phyloP scores from a whole-genome alignment of 2,113 vertebrate species.

The Albula glossodonta region DNA sequence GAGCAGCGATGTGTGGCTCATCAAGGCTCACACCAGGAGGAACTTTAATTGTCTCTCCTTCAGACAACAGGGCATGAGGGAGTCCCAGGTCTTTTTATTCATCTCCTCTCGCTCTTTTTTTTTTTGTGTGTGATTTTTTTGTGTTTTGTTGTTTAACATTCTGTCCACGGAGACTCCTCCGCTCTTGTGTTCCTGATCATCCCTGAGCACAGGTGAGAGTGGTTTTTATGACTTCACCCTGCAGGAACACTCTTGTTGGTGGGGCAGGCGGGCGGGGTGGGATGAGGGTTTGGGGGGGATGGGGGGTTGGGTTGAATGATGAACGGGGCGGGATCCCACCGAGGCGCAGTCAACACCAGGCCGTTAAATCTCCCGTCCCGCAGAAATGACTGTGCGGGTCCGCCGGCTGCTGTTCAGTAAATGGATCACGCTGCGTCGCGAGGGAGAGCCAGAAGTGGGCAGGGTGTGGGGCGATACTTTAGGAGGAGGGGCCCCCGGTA shows the following conservation, averaged over 20 bases:
- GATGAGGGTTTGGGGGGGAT: not conserved
- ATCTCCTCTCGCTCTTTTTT: slow-evolving; percentile 1
- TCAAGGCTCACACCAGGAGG: not conserved
- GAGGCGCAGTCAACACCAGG: slow-evolving; percentile 50
- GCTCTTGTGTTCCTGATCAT: slow-evolving; percentile 54
- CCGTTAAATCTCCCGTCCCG: slow-evolving; percentile 39
- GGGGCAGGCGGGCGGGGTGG: slow-evolving; percentile 43
- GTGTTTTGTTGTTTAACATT: not conserved
- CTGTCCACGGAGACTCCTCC: not conserved
- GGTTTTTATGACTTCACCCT: slow-evolving; percentile 60
- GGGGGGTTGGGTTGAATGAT: not conserved
- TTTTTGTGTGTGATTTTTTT: slow-evolving; percentile 18
- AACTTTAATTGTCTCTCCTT: slow-evolving; percentile 6
- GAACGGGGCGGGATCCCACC: slow-evolving; percentile 38
- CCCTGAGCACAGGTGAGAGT: slow-evolving; percentile 39
- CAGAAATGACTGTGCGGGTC: slow-evolving; percentile 42
- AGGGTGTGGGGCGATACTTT: not conserved
- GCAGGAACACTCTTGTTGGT: slow-evolving; percentile 47
- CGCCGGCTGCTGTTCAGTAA: slow-evolving; percentile 41
- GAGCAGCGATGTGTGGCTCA: not conserved
- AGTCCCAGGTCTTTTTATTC: not conserved
- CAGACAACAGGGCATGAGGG: not conserved
- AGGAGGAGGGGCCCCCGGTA: slow-evolving; percentile 15
- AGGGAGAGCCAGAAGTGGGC: not conserved
- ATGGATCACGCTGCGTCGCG: slow-evolving; percentile 19